Conservation (phyloP, 2,888 invertebrate genomes). For the Tetragonisca angustula region DNA sequence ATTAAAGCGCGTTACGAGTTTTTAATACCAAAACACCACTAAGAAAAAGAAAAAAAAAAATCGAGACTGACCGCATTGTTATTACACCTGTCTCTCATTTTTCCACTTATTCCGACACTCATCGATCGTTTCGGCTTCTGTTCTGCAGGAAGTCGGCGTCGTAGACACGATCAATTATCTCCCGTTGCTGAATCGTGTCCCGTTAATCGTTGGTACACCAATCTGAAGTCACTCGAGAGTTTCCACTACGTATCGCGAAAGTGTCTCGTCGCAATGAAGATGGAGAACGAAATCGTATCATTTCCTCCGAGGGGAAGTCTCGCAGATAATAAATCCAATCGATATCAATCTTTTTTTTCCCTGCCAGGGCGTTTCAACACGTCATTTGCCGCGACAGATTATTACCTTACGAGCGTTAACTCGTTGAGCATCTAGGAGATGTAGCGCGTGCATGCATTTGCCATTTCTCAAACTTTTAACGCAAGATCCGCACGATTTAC, state of each 20-base stretch:
- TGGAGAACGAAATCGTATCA: too few species aligned
- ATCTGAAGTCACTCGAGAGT: too few species aligned
- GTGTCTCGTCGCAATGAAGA: too few species aligned
- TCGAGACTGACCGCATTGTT: conserved; percentile 10
- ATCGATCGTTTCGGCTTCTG: not conserved
- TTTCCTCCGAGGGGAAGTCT: not conserved
- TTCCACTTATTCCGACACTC: not conserved
- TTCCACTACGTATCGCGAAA: too few species aligned
- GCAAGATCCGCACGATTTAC: conserved; percentile 8
- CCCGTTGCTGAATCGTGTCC: not conserved
- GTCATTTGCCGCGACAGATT: conserved; percentile 1
- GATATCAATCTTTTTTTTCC: too few species aligned
- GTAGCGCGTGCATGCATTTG: conserved; percentile 3
- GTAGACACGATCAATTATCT: not conserved
- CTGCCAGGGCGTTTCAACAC: conserved; percentile 14
- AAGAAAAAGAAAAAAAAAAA: conserved; percentile 29
- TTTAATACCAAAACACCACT: conserved; percentile 27
- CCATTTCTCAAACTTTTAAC: conserved; percentile 38
- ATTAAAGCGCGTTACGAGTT: conserved; percentile 34
- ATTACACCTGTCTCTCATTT: conserved; percentile 10
- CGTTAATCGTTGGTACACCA: not conserved
- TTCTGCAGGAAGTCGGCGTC: not conserved
- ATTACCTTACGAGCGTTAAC: conserved; percentile 11
- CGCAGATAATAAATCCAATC: conserved; percentile 1
- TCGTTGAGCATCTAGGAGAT: conserved; percentile 8